Conservation (phyloP, 2,888 invertebrate species). For the Julus scandinavius region DNA sequence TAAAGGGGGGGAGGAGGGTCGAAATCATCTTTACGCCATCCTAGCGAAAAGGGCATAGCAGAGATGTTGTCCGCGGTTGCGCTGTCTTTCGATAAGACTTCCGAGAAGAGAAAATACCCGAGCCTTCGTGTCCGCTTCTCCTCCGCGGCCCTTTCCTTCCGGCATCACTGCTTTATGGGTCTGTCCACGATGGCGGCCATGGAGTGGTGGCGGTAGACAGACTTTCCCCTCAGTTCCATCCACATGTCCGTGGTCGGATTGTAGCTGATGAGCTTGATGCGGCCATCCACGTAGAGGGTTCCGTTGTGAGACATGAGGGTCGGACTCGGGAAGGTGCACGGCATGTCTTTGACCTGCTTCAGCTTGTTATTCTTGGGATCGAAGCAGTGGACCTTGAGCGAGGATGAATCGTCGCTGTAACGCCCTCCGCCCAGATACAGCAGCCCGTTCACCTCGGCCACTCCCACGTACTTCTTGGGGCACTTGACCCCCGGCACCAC, state of each 20-base stretch:
- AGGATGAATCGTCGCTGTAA: slow-evolving; percentile 58
- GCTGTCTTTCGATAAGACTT: too few relatives aligned
- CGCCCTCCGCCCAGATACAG: slow-evolving; percentile 57
- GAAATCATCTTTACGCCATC: too few relatives aligned
- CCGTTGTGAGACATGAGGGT: slow-evolving; percentile 55
- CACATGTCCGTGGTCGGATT: slow-evolving; percentile 57
- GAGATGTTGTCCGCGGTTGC: too few relatives aligned
- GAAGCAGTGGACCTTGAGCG: slow-evolving; percentile 58
- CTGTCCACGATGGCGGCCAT: slow-evolving; percentile 58
- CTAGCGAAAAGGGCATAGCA: too few relatives aligned
- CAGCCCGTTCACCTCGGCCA: slow-evolving; percentile 55
- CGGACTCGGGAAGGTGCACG: slow-evolving; percentile 58
- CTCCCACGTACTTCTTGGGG: slow-evolving; percentile 57
- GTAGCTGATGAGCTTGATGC: slow-evolving; percentile 57
- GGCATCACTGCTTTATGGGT: slow-evolving; percentile 52
- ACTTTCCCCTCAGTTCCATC: slow-evolving; percentile 57
- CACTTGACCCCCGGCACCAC: slow-evolving; percentile 57
- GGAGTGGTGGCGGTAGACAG: slow-evolving; percentile 57
- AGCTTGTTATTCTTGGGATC: slow-evolving; percentile 57
- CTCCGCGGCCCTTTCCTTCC: too few relatives aligned
- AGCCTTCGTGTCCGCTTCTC: too few relatives aligned
- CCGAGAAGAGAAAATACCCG: too few relatives aligned
- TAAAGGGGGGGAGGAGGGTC: too few relatives aligned
- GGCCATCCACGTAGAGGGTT: slow-evolving; percentile 57
- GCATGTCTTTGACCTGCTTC: slow-evolving; percentile 56